These are phyloP conservation scores for Synergus laeviventris DNA, from an alignment of 2,888 invertebrate species.

Conservation along the genomic window DNA sequence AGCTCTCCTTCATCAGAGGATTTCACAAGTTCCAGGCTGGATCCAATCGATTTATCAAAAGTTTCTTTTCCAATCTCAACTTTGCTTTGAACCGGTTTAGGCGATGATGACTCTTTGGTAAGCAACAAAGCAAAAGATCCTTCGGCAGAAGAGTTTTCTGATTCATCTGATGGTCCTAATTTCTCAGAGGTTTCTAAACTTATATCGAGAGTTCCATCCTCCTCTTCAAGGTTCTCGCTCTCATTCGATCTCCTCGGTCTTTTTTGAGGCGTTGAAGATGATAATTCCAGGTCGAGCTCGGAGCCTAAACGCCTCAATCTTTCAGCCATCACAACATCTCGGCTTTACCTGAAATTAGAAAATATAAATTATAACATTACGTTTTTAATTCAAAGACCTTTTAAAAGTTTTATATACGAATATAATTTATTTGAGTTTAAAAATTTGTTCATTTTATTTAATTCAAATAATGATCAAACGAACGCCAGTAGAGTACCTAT, in stretches of 20 bases:
- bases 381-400: background rate
- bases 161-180: slow-evolving; percentile 50
- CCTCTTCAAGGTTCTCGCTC: background rate
- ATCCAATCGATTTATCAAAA: background rate
- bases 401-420: background rate
- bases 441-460: no score
- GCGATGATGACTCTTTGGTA: background rate
- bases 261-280: slow-evolving; percentile 59
- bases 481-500: no score
- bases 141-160: slow-evolving; percentile 40
- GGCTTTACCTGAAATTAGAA: slow-evolving; percentile 52
- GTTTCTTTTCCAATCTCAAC: background rate
- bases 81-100: background rate
- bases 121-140: background rate
- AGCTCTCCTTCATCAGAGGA: background rate
- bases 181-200: slow-evolving; percentile 53
- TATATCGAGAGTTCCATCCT: slow-evolving; percentile 29
- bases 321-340: slow-evolving; percentile 72
- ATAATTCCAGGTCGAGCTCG: slow-evolving; percentile 65
- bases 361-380: background rate
- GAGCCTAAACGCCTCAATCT: slow-evolving; percentile 65
- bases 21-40: background rate
- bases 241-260: slow-evolving; percentile 44
- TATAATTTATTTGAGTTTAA: no score
- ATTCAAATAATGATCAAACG: no score